phyloP scores from a whole-genome alignment of 1,140 invertebrate species.

The Thaumetopoea pityocampa region DNA sequence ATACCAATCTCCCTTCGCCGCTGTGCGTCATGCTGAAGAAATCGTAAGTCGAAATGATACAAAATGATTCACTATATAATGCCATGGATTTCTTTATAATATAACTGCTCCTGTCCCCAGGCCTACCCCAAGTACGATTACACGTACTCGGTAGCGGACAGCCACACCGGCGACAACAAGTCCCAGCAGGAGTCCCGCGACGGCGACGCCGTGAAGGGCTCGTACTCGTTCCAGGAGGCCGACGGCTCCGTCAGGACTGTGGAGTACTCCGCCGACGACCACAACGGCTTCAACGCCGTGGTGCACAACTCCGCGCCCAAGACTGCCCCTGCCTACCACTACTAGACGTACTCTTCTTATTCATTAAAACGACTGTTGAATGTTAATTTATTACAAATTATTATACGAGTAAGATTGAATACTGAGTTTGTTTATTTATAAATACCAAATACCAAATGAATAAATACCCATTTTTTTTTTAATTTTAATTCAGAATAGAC shows the following conservation, averaged over 20 bases:
- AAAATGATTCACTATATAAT: no score
- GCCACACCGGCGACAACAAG: constrained; percentile 73
- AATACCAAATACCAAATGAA: no score
- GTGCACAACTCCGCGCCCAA: constrained; percentile 73
- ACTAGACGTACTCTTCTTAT: no score
- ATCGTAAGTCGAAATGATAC: background rate
- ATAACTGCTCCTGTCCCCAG: constrained; percentile 19
- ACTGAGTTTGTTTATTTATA: no score
- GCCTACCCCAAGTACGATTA: constrained; percentile 70
- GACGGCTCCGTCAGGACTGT: constrained; percentile 75
- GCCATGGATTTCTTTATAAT: background rate
- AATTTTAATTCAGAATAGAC: no score
- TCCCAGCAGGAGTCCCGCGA: constrained; percentile 73
- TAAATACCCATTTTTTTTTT: no score
- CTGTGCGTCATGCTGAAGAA: constrained; percentile 1
- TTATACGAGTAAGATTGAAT: no score
- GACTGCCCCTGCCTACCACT: constrained; percentile 27
- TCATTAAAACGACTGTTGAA: no score
- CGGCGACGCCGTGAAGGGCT: constrained; percentile 72
- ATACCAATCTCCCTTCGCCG: constrained; percentile 25
- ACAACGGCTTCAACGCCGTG: constrained; percentile 77
- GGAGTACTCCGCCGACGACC: constrained; percentile 73
- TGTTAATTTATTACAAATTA: no score
- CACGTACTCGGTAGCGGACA: constrained; percentile 71
- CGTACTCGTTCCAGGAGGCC: constrained; percentile 73